phyloP scores from a whole-genome alignment of 2,888 invertebrate species.

The Unio delphinus region DNA sequence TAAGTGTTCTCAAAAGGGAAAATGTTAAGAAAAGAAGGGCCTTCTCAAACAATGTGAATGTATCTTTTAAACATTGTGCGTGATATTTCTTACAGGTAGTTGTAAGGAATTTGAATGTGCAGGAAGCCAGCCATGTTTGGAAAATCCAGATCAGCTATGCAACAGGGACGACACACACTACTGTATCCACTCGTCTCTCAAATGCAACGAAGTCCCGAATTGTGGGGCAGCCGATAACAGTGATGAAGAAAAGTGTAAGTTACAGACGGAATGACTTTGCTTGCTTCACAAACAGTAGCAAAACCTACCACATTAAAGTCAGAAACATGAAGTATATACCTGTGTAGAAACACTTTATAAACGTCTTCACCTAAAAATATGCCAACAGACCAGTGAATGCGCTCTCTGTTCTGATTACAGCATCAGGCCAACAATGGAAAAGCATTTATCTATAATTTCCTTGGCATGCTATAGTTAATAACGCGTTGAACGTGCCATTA shows the following conservation, averaged over 20 bases:
- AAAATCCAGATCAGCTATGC: slow-evolving; percentile 22
- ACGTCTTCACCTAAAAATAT: too few species aligned
- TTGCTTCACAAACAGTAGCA: background rate
- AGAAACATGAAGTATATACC: too few species aligned
- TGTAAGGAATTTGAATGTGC: slow-evolving; percentile 60
- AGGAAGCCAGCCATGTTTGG: slow-evolving; percentile 8
- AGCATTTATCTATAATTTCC: too few species aligned
- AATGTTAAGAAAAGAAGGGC: background rate
- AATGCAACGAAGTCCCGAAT: slow-evolving; percentile 83
- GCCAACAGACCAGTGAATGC: too few species aligned
- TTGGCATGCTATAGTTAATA: too few species aligned
- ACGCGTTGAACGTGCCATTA: too few species aligned
- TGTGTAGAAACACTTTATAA: too few species aligned
- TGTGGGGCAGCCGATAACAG: slow-evolving; percentile 75
- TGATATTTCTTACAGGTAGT: slow-evolving; percentile 28
- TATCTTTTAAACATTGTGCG: background rate
- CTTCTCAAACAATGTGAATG: background rate
- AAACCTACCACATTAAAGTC: too few species aligned
- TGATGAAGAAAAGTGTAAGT: slow-evolving; percentile 66
- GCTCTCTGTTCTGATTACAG: too few species aligned
- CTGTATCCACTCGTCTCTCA: slow-evolving; percentile 82
- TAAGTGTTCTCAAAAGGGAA: background rate
- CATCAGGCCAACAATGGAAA: too few species aligned
- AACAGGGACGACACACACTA: slow-evolving; percentile 34
- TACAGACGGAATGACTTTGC: background rate